A percentile compares a stretch with the other conserved stretches of the same genome.
Conservation (phyloP, 2,797 vertebrate species). For the Spea hammondii region DNA sequence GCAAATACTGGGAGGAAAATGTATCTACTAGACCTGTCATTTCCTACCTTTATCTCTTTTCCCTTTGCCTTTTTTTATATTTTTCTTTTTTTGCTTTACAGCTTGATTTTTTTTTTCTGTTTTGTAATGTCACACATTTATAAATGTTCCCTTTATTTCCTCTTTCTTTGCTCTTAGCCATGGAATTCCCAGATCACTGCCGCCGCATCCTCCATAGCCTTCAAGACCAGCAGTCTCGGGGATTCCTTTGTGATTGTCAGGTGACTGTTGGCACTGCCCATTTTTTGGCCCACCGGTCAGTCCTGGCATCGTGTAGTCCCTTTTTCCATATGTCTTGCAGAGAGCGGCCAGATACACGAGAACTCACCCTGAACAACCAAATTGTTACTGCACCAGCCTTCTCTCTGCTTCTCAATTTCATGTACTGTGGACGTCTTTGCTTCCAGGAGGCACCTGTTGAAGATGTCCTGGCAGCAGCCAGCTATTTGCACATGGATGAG, state of each 20-base stretch:
- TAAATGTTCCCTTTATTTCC: background rate
- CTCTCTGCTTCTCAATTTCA: conserved; percentile 86
- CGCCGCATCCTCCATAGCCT: conserved; percentile 86
- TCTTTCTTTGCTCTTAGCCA: conserved; percentile 52
- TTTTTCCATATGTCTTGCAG: conserved; percentile 96
- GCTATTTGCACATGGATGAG: conserved; percentile 96
- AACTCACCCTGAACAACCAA: conserved; percentile 84
- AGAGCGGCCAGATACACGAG: conserved; percentile 72
- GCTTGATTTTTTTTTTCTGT: background rate
- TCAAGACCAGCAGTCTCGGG: conserved; percentile 84
- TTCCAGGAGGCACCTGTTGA: conserved; percentile 81
- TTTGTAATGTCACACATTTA: background rate
- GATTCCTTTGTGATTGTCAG: conserved; percentile 92
- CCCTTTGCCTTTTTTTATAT: background rate
- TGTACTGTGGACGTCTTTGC: conserved; percentile 86
- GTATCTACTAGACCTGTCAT: too few relatives aligned
- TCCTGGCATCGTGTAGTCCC: conserved; percentile 88
- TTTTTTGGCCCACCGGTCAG: conserved; percentile 87
- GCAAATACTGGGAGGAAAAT: too few relatives aligned
- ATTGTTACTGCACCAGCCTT: conserved; percentile 91
- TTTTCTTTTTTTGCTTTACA: background rate
- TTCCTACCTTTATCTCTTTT: background rate
- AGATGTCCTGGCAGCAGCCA: conserved; percentile 89
- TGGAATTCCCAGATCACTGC: conserved; percentile 94
- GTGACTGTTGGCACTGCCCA: conserved; percentile 82